Evolutionary conservation across 1,140 invertebrate species (phyloP).

Genomic region (Macrocentrus cingulum): DNA sequence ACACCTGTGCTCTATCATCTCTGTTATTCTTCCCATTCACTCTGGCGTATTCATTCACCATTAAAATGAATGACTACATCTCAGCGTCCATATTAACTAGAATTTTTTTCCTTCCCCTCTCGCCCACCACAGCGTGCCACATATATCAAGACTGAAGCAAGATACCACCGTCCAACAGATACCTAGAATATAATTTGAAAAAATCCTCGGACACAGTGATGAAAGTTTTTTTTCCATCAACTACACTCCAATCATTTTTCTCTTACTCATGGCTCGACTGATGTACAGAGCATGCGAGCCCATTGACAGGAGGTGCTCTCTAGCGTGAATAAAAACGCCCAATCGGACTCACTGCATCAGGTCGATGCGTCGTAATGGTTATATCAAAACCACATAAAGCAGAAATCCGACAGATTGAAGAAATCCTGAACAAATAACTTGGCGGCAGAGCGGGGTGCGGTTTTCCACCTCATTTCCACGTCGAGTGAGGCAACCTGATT

Average conservation of each 20-base stretch:
- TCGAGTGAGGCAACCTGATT: constrained; percentile 48
- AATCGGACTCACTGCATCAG: constrained; percentile 19
- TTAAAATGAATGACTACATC: too few relatives aligned
- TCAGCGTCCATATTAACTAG: too few relatives aligned
- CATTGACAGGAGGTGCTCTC: constrained; percentile 27
- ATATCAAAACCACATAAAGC: constrained; percentile 40
- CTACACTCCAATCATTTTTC: too few relatives aligned
- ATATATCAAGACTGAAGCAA: too few relatives aligned
- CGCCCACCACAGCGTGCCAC: too few relatives aligned
- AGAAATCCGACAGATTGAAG: constrained; percentile 35
- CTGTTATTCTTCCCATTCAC: constrained; percentile 1
- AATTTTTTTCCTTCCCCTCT: too few relatives aligned
- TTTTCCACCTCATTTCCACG: constrained; percentile 56
- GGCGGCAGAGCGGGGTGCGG: constrained; percentile 36
- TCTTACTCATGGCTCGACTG: too few relatives aligned
- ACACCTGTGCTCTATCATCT: constrained; percentile 15
- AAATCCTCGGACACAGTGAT: too few relatives aligned
- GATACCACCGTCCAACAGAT: too few relatives aligned
- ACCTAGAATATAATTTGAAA: too few relatives aligned
- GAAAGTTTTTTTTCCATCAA: too few relatives aligned
- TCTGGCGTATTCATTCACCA: not conserved
- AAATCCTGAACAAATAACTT: constrained; percentile 35
- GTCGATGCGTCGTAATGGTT: constrained; percentile 28
- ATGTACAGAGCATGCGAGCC: not conserved
- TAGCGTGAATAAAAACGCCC: constrained; percentile 25